Evolutionary conservation across 2,888 invertebrate species (phyloP), one percentile per base, ranked within the genome.

Genomic region (Therioaphis trifolii): DNA sequence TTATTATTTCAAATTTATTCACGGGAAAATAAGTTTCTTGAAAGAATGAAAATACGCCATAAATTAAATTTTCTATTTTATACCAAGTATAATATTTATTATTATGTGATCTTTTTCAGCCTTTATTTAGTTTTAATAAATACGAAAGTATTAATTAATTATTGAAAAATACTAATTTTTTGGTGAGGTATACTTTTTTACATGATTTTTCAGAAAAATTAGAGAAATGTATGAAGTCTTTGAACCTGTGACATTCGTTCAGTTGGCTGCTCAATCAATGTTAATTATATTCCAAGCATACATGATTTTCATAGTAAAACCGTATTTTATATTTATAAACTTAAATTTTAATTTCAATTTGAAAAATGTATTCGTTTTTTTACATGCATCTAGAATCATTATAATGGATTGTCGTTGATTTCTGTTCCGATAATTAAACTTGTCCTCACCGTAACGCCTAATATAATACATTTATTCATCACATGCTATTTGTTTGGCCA

Each of bases 241-340:
- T 58, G 11, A 58, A 58, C 58, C 58, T 2, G 58, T 58, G 21
- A 58, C 58, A 21, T 58, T 12, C 12, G 21, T 58, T 58, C 58
- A 58, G 58, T 11, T 58, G 21, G 58, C 21, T 3, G 58, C 58
- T 12, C 58, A 58, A 24, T 58, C 58, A 11, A 58, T 58, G 58
- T 58, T 58, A 24, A 58, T 58, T 3, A 58, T 58, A 58, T 21
- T 58, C 21, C 58, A 58, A 24, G 5, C 58, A 21, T 58, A 58
- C 21, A 58, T 58, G 58, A 58, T 58, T 58, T 58, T 58, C 24
- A 58, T 58, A 11, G 58, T 58, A 58, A 58, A 21, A 58, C 21
- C 3, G 3, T 35, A 9, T 21, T 24, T 21, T 7, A 21, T n/a
- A 15, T 4, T 49, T 52, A 52, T n/a, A 0, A 21, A n/a, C 35